Percentiles rank a stretch among this genome's conserved stretches.
These are phyloP conservation scores for Fulica atra DNA, from an alignment of 2,113 vertebrate genomes.

Conservation along the genomic window DNA sequence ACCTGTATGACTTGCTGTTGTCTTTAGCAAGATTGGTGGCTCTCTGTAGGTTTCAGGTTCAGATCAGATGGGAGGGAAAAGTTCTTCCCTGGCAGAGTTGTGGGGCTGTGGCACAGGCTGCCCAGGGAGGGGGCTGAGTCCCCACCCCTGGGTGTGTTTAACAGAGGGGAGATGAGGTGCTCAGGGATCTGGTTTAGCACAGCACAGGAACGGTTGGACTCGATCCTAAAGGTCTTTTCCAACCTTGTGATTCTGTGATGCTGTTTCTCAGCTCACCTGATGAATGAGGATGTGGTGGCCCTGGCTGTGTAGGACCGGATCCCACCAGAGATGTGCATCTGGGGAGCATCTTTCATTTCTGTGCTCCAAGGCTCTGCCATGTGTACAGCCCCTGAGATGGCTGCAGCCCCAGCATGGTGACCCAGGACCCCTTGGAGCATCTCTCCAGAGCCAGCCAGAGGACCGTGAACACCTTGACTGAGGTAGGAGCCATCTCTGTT, in stretches of 20 bases:
- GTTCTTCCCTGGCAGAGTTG: too few relatives aligned
- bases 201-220: too few relatives aligned
- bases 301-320: rapidly evolving
- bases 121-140: too few relatives aligned
- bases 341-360: neutral
- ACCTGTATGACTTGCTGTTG: too few relatives aligned
- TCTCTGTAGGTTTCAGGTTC: neutral
- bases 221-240: too few relatives aligned
- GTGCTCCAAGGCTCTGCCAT: neutral
- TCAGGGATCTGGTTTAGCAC: too few relatives aligned
- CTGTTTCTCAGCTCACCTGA: neutral
- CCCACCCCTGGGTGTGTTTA: too few relatives aligned
- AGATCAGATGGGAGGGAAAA: too few relatives aligned
- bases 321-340: neutral
- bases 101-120: too few relatives aligned
- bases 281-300: rapidly evolving
- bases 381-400: rapidly evolving
- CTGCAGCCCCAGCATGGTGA: neutral
- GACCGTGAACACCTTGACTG: rapidly evolving
- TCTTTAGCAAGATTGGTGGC: neutral
- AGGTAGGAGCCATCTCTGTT: neutral
- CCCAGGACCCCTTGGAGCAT: neutral
- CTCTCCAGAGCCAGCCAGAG: neutral
- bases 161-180: too few relatives aligned
- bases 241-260: too few relatives aligned